Base-by-base conservation (phyloP, 1,140 invertebrate genomes). In the Drosophila punjabiensis region DNA sequence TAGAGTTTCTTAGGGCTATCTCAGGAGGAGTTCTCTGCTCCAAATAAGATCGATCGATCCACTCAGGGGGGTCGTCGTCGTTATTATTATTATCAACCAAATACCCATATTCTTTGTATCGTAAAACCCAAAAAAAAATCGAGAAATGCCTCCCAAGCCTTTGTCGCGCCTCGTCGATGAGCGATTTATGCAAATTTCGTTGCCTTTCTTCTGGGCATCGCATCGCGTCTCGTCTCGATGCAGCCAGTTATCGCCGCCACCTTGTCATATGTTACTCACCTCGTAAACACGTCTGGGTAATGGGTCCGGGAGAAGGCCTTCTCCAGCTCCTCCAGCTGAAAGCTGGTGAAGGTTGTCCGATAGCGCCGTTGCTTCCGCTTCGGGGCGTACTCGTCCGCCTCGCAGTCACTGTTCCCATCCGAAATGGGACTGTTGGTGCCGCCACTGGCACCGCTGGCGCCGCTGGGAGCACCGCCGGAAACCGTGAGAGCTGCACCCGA, bases 221-320 rank as follows among this genome's bases (percentile, higher is more conserved):
- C 24, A 24, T 24, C 24, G 24, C 24, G 1, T 24, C 3, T 1
- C 24, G 24, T 48, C 81, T 60, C 20, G 61, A 41, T 11, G 52
- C 50, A 28, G 37, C 47, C 43, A 48, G 45, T 78, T 77, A 76
- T 73, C 55, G 9, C 18, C 71, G 69, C 79, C 79, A 70, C 59
- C 20, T 53, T 37, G 52, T 61, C 45, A 59, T 64, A 73, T 70
- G 65, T 78, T 78, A 78, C 76, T 94, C 95, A 99, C 97, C 98
- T 97, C 28, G 98, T 99, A 94, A 99, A 99, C 1, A 99, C 98
- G 94, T 99, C 98, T 20, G 98, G 98, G 94, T 99, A 99, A 94
- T 99, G 98, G 6, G 98, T 99, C 83, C 98, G 96, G 1, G 98
- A 97, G 94, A 99, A 99, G 0, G 98, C 98, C 93, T 99, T 99